Evolutionary conservation across 2,888 invertebrate genomes (phyloP).

Genomic region (Peribatodes rhomboidaria): DNA sequence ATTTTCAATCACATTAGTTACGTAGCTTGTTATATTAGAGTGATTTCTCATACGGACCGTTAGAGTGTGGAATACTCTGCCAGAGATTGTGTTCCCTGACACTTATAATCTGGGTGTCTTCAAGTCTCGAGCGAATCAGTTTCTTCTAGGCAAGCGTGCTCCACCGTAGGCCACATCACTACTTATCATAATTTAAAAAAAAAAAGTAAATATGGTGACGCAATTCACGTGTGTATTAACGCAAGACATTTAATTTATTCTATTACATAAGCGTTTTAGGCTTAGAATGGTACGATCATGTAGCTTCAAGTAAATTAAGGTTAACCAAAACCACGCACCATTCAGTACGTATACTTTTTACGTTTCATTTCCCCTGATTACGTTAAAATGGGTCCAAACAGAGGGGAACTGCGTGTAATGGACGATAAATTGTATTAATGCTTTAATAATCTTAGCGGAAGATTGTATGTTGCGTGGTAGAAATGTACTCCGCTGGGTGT

Average conservation of each 20-base stretch:
- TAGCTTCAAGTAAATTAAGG: not conserved
- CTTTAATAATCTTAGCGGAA: constrained; percentile 28
- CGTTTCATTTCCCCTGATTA: constrained; percentile 29
- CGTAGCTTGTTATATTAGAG: too few relatives aligned
- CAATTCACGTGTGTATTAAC: too few relatives aligned
- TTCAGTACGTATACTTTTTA: constrained; percentile 20
- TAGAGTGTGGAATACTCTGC: too few relatives aligned
- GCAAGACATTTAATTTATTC: not conserved
- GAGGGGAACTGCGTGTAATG: constrained; percentile 21
- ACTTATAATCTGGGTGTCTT: too few relatives aligned
- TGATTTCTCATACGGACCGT: too few relatives aligned
- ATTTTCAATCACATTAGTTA: too few relatives aligned
- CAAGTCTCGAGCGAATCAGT: too few relatives aligned
- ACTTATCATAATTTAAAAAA: too few relatives aligned
- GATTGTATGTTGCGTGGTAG: constrained; percentile 19
- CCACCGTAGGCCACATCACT: too few relatives aligned
- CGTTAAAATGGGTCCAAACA: constrained; percentile 25
- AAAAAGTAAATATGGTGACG: too few relatives aligned
- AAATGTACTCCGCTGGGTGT: not conserved
- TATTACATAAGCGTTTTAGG: not conserved
- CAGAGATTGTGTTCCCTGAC: too few relatives aligned
- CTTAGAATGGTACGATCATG: not conserved
- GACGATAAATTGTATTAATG: constrained; percentile 27
- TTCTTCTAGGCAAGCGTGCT: too few relatives aligned
- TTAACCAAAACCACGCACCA: constrained; percentile 8